Percentiles rank a stretch among this genome's conserved stretches.
Evolutionary conservation across 2,113 vertebrate genomes (phyloP).

Genomic region (Osmerus eperlanus): DNA sequence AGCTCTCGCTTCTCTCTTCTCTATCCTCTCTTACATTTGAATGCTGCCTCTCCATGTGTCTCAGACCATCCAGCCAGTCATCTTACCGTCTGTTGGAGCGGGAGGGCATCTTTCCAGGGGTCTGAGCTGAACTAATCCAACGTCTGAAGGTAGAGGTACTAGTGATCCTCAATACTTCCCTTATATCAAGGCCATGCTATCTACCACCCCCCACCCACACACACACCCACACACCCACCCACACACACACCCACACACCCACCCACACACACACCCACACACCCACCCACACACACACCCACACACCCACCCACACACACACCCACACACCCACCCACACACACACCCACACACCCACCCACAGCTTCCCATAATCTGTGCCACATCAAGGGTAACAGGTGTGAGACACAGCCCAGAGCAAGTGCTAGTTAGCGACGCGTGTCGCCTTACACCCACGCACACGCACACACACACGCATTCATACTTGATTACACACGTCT

Average conservation of each 20-base stretch:
- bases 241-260: neutral
- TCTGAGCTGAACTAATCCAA: no score
- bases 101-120: no score
- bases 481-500: neutral
- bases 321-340: no score
- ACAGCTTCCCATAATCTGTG: slow-evolving; percentile 15
- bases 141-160: no score
- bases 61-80: no score
- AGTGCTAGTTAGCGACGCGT: neutral
- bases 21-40: neutral
- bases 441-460: neutral
- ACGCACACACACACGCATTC: slow-evolving; percentile 15
- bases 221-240: slow-evolving; percentile 14
- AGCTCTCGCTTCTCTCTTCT: neutral
- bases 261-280: neutral
- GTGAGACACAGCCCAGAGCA: slow-evolving; percentile 23
- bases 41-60: no score
- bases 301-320: slow-evolving; percentile 3
- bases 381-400: slow-evolving; percentile 21
- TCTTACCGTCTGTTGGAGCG: no score
- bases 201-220: neutral
- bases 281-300: slow-evolving; percentile 5
- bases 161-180: no score
- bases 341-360: slow-evolving; percentile 11
- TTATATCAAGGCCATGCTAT: no score